Evolutionary conservation across 2,888 invertebrate genomes (phyloP).

Genomic region (Euzophera pinguis): DNA sequence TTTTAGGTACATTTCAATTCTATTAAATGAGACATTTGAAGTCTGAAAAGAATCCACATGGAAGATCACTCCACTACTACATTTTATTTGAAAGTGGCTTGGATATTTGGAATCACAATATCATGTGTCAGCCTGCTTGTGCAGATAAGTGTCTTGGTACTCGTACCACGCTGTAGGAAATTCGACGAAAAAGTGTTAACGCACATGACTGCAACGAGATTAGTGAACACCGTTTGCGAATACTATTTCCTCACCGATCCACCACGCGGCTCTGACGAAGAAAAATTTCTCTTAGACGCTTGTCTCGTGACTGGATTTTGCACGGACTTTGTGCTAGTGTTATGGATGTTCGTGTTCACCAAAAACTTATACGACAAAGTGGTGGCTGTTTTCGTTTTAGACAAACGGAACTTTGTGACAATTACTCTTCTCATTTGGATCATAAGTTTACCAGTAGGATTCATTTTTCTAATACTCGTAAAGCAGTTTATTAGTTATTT

Average conservation of each 20-base stretch:
- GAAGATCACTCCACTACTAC: background rate
- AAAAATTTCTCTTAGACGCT: constrained; percentile 17
- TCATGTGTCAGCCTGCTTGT: constrained; percentile 37
- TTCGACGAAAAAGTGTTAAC: constrained; percentile 49
- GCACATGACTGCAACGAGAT: constrained; percentile 46
- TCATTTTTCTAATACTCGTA: constrained; percentile 19
- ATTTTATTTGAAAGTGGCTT: constrained; percentile 23
- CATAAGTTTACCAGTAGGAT: constrained; percentile 37
- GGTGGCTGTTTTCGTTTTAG: constrained; percentile 40
- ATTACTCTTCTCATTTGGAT: constrained; percentile 39
- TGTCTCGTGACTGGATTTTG: constrained; percentile 37
- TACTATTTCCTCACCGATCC: constrained; percentile 24
- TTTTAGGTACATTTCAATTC: background rate
- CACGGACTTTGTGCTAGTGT: constrained; percentile 44
- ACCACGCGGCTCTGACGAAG: background rate
- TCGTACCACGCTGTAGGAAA: constrained; percentile 41
- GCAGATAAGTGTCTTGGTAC: constrained; percentile 35
- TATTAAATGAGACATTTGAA: background rate
- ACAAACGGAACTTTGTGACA: constrained; percentile 30
- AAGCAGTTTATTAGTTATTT: constrained; percentile 21
- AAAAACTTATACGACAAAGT: constrained; percentile 58
- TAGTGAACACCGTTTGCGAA: constrained; percentile 43
- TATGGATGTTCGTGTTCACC: constrained; percentile 57
- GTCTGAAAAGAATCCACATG: background rate
- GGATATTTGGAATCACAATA: constrained; percentile 40